A percentile compares a stretch with the other conserved stretches of the same genome.
Conservation (phyloP, 2,888 invertebrate genomes). For the Cosmia pyralina region DNA sequence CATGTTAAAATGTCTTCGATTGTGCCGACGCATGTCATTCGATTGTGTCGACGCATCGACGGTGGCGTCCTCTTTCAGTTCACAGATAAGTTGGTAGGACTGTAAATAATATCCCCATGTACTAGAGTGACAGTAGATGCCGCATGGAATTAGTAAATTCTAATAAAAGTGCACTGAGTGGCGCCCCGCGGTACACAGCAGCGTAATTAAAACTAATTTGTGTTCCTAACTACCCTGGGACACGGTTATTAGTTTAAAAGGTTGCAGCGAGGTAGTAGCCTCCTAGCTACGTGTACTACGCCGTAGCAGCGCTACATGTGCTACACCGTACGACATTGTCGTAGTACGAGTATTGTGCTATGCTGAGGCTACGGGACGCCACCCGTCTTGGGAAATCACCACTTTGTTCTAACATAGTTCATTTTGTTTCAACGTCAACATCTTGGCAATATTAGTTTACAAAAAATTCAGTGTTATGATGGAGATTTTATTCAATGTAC, state of each 20-base stretch:
- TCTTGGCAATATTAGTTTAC: conserved; percentile 4
- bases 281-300: conserved; percentile 31
- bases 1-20: too few species aligned
- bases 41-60: too few species aligned
- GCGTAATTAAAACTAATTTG: conserved; percentile 38
- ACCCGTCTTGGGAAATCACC: conserved; percentile 19
- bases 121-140: too few species aligned
- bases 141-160: too few species aligned
- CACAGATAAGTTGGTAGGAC: too few species aligned
- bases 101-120: too few species aligned
- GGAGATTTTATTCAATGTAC: conserved; percentile 1
- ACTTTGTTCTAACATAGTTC: conserved; percentile 23
- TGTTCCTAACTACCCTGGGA: conserved; percentile 43
- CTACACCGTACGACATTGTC: conserved; percentile 1
- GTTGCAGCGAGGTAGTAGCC: conserved; percentile 30
- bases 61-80: too few species aligned
- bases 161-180: conserved; percentile 5
- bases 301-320: conserved; percentile 4
- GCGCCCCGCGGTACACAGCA: conserved; percentile 6
- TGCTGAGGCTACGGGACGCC: conserved; percentile 16
- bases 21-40: too few species aligned
- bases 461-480: not conserved
- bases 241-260: conserved; percentile 52
- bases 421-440: conserved; percentile 17
- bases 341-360: not conserved